Evolutionary conservation across 2,888 invertebrate genomes (phyloP), one percentile per base, ranked within the genome.

Genomic region (Andrena haemorrhoa): DNA sequence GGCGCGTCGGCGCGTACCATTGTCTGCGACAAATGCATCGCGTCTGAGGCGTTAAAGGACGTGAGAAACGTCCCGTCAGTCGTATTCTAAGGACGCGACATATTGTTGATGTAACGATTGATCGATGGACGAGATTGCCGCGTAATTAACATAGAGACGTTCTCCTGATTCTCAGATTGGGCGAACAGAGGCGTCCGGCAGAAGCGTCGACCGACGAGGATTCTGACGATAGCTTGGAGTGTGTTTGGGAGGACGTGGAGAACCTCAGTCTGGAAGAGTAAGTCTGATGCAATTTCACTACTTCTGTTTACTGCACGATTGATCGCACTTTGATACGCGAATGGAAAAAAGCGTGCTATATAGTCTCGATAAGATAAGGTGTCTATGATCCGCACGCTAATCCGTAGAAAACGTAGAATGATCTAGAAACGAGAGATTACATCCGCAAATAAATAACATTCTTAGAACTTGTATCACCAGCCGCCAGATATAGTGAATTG

Each of bases 1-100:
- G 56, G 56, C 70, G 71, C 78, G 82, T 87, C 69, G 86, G 84
- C 85, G 80, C 79, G 72, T 70, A 70, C 51, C 58, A 64, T 76
- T 78, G 61, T 73, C 49, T 65, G 23, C n/a, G 53, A 41, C 8
- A 7, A 75, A 60, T 31, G 29, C 49, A 20, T 51, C 26, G 20
- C 16, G 61, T 26, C 31, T 49, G 35, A 49, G 0, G 10, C 20
- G 63, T 26, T 29, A 16, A 47, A 74, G 20, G 49, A 69, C 47
- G 23, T 2, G n/a, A 73, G n/a, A 5, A 23, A 58, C 35, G 20
- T 31, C 12, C 65, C 16, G 31, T 29, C 20, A 1, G 10, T 23
- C 1, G 47, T 10, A 2, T 20, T 7, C 2, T 35, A 41, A 49
- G 58, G 49, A 41, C 12, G 31, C 20, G 2, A 23, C 12, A 4